A percentile compares a stretch with the other conserved stretches of the same genome.
phyloP scores from a whole-genome alignment of 2,888 invertebrate species.

The Celastrina argiolus region DNA sequence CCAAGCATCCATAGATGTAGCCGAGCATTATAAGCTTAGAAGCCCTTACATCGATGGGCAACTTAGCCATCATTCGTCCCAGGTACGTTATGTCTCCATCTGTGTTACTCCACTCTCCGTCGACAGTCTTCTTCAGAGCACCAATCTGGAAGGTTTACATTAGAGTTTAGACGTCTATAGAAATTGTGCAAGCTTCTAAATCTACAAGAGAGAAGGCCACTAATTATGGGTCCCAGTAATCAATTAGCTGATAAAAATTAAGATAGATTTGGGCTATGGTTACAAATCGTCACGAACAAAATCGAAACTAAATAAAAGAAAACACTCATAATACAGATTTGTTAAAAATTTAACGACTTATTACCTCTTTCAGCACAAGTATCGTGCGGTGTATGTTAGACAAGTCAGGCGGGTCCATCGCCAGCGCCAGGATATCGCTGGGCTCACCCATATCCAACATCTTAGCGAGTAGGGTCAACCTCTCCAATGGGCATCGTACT shows the following conservation, averaged over 20 bases:
- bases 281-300: too few relatives aligned
- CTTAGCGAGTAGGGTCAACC: conserved; percentile 88
- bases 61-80: conserved; percentile 87
- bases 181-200: too few relatives aligned
- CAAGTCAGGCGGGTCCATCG: conserved; percentile 92
- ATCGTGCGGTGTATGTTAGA: conserved; percentile 89
- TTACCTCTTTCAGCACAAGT: conserved; percentile 88
- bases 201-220: too few relatives aligned
- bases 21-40: conserved; percentile 92
- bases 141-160: conserved; percentile 78
- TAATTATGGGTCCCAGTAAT: too few relatives aligned
- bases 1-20: conserved; percentile 88
- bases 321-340: too few relatives aligned
- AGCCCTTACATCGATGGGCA: conserved; percentile 90
- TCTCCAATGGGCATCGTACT: conserved; percentile 87
- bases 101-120: conserved; percentile 68
- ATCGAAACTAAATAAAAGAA: too few relatives aligned
- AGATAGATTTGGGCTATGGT: too few relatives aligned
- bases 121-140: conserved; percentile 81
- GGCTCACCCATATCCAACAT: conserved; percentile 89
- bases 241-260: too few relatives aligned
- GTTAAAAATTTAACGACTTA: background rate
- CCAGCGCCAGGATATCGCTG: conserved; percentile 86
- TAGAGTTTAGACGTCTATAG: too few relatives aligned
- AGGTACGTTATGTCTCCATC: conserved; percentile 94